phyloP scores from a whole-genome alignment of 1,140 invertebrate species.

The Aphelenchoides besseyi region DNA sequence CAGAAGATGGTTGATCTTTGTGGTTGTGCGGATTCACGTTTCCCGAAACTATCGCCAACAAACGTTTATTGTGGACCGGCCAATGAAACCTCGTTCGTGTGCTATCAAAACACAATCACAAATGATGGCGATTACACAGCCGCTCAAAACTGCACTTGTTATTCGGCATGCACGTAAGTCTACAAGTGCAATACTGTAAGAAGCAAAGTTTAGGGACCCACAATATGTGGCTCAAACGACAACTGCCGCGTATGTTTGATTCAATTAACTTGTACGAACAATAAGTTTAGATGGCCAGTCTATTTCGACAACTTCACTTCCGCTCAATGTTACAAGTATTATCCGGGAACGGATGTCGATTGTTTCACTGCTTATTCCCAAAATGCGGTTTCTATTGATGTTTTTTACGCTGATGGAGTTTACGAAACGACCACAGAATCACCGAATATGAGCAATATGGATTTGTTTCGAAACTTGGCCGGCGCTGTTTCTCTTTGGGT shows the following conservation, averaged over 20 bases:
- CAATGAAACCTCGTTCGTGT: conserved; percentile 6
- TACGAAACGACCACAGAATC: conserved; percentile 4
- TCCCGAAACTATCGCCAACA: background rate
- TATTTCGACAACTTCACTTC: conserved; percentile 18
- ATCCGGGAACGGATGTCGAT: conserved; percentile 13
- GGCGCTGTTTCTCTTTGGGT: conserved; percentile 18
- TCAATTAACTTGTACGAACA: too few species aligned
- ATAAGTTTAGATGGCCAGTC: too few species aligned
- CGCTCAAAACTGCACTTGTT: background rate
- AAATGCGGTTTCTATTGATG: conserved; percentile 19
- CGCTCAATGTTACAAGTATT: conserved; percentile 1
- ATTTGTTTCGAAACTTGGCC: conserved; percentile 14
- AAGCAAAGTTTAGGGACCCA: conserved; percentile 10
- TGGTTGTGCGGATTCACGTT: conserved; percentile 17
- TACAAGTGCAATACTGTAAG: background rate
- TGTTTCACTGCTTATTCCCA: conserved; percentile 18
- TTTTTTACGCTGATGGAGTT: background rate
- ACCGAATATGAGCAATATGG: conserved; percentile 3
- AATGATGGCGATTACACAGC: conserved; percentile 17
- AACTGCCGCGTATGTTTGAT: too few species aligned
- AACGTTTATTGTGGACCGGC: background rate
- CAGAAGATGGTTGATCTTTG: background rate
- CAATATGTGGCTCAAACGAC: conserved; percentile 2
- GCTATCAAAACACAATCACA: conserved; percentile 16
- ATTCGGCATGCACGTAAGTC: conserved; percentile 14